Base-by-base conservation (phyloP, 2,797 vertebrate species). In the Xerus rutilus region DNA sequence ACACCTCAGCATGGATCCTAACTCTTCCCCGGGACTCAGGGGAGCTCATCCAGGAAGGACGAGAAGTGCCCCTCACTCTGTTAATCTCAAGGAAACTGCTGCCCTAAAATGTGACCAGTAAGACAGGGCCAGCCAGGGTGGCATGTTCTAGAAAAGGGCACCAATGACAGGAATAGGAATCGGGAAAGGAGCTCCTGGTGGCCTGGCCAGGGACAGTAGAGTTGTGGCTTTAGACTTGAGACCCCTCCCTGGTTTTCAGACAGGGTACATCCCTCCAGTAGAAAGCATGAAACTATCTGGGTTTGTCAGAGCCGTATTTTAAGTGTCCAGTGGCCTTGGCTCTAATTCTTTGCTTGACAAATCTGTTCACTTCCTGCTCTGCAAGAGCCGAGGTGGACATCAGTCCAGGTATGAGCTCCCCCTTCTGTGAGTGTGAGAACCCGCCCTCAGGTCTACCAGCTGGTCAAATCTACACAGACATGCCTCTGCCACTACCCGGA, bases 321-420 rank as follows among this genome's bases (percentile, higher is more conserved):
- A n/a, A 79, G 52, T 62, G 30, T 9, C 39, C 0, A 7, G 65
- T 7, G 57, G 59, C 7, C 69, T 95, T 45, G 12, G 32, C 32
- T 93, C 74, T 76, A 64, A 64, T 65, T 87, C n/a, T 85, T 77
- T 72, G 45, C 25, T 87, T 35, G 67, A 43, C 4, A 83, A 17
- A 57, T 32, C 32, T n/a, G 79, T 73, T n/a, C 8, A 7, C n/a
- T 89, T 28, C 21, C 28, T 35, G 39, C 35, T 86, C 45, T 39
- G 43, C 49, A 54, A 89, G 21, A 32, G 72, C 21, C 11, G 12
- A 3, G 10, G 20, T 7, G 93, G 79, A n/a, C 7, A 3, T 23
- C 74, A 5, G n/a, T 28, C 76, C 59, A 59, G 67, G n/a, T 13
- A 25, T 20, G 1, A 89, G 25, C 1, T 1, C 14, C 9, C 64